Evolutionary conservation across 2,797 vertebrate genomes (phyloP).

Genomic region (Synanceia verrucosa): DNA sequence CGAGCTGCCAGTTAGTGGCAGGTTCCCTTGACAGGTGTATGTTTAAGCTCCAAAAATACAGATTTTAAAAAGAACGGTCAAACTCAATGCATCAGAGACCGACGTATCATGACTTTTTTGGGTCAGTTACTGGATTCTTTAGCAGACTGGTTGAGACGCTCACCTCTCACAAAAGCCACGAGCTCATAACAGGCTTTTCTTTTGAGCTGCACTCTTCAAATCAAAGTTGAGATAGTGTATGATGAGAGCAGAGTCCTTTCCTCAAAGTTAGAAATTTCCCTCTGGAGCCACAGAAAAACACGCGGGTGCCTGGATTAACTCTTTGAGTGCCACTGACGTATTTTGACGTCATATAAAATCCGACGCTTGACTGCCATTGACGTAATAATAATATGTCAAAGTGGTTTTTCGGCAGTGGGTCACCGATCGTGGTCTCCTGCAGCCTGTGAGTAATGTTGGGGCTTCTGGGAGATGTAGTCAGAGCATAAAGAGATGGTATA

Average conservation of each 20-base stretch:
- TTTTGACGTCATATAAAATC: too few relatives aligned
- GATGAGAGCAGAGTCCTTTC: background rate
- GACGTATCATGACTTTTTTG: background rate
- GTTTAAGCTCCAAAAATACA: background rate
- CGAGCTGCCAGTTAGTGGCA: background rate
- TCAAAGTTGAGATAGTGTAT: background rate
- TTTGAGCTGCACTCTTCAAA: background rate
- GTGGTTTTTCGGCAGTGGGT: too few relatives aligned
- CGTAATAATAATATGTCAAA: too few relatives aligned
- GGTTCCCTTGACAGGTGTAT: background rate
- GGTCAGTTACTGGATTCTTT: background rate
- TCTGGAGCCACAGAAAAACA: background rate
- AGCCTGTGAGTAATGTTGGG: too few relatives aligned
- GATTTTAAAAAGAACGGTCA: background rate
- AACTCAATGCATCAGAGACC: background rate
- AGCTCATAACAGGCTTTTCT: background rate
- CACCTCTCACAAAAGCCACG: background rate
- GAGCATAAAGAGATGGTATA: too few relatives aligned
- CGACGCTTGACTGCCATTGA: too few relatives aligned
- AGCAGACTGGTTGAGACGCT: background rate
- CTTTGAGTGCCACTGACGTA: too few relatives aligned
- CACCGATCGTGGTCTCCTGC: too few relatives aligned
- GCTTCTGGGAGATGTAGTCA: too few relatives aligned
- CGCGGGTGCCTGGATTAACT: too few relatives aligned
- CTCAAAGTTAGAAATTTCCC: background rate